phyloP scores from a whole-genome alignment of 2,797 vertebrate species.

The Thunnus albacares region DNA sequence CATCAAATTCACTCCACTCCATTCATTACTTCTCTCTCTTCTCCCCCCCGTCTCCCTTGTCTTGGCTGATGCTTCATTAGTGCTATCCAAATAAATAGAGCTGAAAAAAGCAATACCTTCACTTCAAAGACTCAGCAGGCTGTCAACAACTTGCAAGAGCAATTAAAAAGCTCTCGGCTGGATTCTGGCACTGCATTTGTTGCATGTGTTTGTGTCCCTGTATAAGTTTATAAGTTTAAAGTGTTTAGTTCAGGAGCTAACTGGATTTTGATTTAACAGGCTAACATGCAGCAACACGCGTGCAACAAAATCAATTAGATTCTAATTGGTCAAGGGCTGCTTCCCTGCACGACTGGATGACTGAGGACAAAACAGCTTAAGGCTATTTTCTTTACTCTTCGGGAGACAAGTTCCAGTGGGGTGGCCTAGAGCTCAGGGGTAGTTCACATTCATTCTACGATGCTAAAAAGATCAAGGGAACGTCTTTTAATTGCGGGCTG shows the following conservation, averaged over 20 bases:
- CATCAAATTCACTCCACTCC: conserved; percentile 46
- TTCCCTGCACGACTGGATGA: conserved; percentile 20
- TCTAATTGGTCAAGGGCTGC: conserved; percentile 53
- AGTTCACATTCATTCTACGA: conserved; percentile 2
- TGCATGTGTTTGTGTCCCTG: conserved; percentile 19
- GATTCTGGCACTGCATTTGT: conserved; percentile 53
- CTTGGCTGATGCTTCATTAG: conserved; percentile 69
- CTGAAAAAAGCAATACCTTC: conserved; percentile 58
- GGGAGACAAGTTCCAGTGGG: conserved; percentile 1
- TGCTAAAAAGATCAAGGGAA: conserved; percentile 8
- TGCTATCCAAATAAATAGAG: conserved; percentile 55
- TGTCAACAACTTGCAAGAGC: conserved; percentile 67
- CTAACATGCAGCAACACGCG: conserved; percentile 26
- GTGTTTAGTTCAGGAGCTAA: conserved; percentile 38
- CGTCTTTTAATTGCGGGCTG: not conserved
- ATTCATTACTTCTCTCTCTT: conserved; percentile 52
- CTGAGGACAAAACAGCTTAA: conserved; percentile 35
- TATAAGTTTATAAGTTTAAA: conserved; percentile 8
- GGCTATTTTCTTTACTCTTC: conserved; percentile 34
- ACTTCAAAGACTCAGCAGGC: conserved; percentile 74
- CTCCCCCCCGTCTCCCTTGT: conserved; percentile 28
- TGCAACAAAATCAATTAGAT: conserved; percentile 49
- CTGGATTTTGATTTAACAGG: conserved; percentile 42
- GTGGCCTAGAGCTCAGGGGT: not conserved
- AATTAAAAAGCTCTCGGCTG: conserved; percentile 71